These are phyloP conservation scores for Poeciliopsis retropinna DNA, from an alignment of 2,113 vertebrate genomes.

Conservation along the genomic window DNA sequence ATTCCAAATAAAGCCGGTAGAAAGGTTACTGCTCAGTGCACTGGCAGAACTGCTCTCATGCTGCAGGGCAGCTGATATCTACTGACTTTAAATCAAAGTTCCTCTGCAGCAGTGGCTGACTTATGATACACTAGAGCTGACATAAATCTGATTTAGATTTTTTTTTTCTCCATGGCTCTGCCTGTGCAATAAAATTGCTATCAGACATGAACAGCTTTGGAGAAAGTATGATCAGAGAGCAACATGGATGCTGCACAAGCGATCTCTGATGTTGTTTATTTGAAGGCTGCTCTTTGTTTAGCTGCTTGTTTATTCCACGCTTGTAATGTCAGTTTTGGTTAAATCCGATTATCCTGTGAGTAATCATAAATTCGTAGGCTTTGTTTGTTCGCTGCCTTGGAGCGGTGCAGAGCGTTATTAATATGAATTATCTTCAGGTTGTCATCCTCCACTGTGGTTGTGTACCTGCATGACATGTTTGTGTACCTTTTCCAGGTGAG, in stretches of 20 bases:
- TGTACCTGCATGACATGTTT: slow-evolving; percentile 21
- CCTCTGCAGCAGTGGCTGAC: slow-evolving; percentile 45
- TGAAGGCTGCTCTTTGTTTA: slow-evolving; percentile 5
- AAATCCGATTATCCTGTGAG: slow-evolving; percentile 32
- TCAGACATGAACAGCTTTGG: background rate
- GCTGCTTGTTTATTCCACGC: slow-evolving; percentile 7
- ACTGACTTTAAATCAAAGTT: slow-evolving; percentile 45
- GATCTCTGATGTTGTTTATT: background rate
- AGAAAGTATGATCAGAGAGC: background rate
- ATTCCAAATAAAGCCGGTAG: slow-evolving; percentile 19
- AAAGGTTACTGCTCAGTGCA: slow-evolving; percentile 34
- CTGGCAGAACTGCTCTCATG: slow-evolving; percentile 24
- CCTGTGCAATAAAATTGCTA: background rate
- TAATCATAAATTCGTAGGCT: background rate
- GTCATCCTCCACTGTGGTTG: slow-evolving; percentile 21
- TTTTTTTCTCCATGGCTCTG: background rate
- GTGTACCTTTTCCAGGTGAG: background rate
- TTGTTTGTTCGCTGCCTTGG: slow-evolving; percentile 18
- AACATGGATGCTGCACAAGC: background rate
- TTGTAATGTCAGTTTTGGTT: slow-evolving; percentile 19
- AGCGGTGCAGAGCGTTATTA: slow-evolving; percentile 20
- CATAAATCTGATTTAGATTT: slow-evolving; percentile 27
- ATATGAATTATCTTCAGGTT: slow-evolving; percentile 29
- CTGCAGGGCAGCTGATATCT: slow-evolving; percentile 46
- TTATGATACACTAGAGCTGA: slow-evolving; percentile 22